Conservation (phyloP, 2,888 invertebrate genomes). For the Cephalotes varians region DNA sequence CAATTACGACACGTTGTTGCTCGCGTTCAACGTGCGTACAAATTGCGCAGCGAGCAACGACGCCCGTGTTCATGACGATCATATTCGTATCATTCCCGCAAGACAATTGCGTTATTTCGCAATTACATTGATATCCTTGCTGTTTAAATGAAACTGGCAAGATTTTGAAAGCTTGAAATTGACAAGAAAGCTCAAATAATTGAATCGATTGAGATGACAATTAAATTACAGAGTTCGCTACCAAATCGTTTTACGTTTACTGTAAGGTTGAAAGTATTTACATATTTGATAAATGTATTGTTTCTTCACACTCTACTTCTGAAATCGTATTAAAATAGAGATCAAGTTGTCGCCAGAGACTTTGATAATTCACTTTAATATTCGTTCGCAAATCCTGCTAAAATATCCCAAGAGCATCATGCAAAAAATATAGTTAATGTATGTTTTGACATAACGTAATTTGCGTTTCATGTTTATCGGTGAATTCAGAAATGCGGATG, state of each 20-base stretch:
- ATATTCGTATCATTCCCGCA: not conserved
- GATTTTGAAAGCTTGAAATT: not conserved
- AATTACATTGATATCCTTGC: not conserved
- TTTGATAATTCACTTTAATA: not conserved
- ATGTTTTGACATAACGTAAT: not conserved
- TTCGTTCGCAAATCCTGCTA: not conserved
- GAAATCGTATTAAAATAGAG: not conserved
- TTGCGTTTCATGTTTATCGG: constrained; percentile 12
- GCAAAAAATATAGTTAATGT: not conserved
- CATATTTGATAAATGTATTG: not conserved
- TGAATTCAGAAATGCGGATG: constrained; percentile 7
- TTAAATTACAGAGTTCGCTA: not conserved
- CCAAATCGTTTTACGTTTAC: not conserved
- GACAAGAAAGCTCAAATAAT: not conserved
- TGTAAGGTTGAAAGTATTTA: not conserved
- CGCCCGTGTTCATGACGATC: not conserved
- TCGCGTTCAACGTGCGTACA: constrained; percentile 9
- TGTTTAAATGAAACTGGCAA: not conserved
- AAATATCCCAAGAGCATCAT: not conserved
- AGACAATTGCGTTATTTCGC: constrained; percentile 20
- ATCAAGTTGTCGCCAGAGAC: not conserved
- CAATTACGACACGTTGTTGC: constrained; percentile 38
- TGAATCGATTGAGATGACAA: not conserved
- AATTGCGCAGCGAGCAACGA: constrained; percentile 36
- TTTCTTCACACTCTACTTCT: not conserved